Percentiles rank a stretch among this genome's conserved stretches.
These are phyloP conservation scores for Hippolais icterina DNA, from an alignment of 2,113 vertebrate genomes.

Conservation along the genomic window DNA sequence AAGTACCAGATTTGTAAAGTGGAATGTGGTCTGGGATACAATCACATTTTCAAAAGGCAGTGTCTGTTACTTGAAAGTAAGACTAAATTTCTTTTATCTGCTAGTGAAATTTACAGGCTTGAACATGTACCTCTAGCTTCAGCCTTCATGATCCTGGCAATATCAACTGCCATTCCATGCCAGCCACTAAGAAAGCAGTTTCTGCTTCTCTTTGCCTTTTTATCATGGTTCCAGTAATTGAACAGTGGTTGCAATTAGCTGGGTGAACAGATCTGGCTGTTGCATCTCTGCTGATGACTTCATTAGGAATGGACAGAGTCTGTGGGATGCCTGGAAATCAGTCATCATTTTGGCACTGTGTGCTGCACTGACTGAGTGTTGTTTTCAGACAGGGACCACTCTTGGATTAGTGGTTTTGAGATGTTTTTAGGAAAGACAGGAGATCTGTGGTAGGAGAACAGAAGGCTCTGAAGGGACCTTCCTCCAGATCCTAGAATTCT, in stretches of 20 bases:
- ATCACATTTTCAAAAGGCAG: neutral
- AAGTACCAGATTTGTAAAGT: neutral
- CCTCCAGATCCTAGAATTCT: neutral
- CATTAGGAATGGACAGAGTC: constrained; percentile 1
- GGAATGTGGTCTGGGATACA: neutral
- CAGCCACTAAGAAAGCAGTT: neutral
- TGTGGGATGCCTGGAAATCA: neutral
- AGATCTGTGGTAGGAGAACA: neutral
- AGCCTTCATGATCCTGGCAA: neutral
- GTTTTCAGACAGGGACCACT: neutral
- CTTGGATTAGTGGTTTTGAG: neutral
- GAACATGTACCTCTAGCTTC: neutral
- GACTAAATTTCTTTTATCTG: neutral
- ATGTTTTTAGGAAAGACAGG: neutral
- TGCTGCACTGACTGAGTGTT: neutral
- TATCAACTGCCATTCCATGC: neutral
- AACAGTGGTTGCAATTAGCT: neutral
- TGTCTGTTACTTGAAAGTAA: neutral
- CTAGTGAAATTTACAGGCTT: neutral
- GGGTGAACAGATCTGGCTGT: neutral
- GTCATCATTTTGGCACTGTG: neutral
- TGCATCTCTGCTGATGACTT: neutral
- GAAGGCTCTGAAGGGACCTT: neutral
- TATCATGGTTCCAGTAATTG: neutral
- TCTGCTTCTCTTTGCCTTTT: neutral